These are phyloP conservation scores for Lutjanus erythropterus DNA, from an alignment of 2,113 vertebrate genomes.

Conservation along the genomic window DNA sequence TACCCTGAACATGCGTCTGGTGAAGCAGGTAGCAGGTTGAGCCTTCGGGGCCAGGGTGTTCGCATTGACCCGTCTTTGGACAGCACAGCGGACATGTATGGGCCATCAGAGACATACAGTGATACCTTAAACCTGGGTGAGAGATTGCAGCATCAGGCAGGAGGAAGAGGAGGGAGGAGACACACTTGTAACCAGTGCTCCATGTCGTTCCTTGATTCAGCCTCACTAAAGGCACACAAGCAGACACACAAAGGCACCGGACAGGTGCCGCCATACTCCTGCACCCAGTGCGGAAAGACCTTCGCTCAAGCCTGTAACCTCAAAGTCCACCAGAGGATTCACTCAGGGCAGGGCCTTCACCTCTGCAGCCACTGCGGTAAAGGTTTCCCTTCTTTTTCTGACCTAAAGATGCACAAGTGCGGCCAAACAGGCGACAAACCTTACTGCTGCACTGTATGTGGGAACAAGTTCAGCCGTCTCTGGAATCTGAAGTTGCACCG, in stretches of 20 bases:
- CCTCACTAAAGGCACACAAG: conserved; percentile 76
- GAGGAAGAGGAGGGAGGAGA: conserved; percentile 58
- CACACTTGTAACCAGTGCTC: conserved; percentile 73
- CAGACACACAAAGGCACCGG: conserved; percentile 65
- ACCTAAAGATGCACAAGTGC: conserved; percentile 86
- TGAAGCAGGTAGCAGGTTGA: conserved; percentile 48
- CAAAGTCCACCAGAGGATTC: conserved; percentile 84
- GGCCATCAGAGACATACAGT: conserved; percentile 49
- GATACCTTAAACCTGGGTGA: conserved; percentile 59
- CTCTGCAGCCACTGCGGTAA: conserved; percentile 88
- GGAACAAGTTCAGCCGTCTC: conserved; percentile 85
- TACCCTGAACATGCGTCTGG: conserved; percentile 61
- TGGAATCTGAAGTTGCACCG: conserved; percentile 86
- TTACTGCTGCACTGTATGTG: conserved; percentile 82
- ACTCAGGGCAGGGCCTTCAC: conserved; percentile 87
- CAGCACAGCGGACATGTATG: conserved; percentile 59
- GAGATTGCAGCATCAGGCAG: conserved; percentile 61
- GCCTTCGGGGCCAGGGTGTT: conserved; percentile 64
- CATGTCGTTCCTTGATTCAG: conserved; percentile 67
- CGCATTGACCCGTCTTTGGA: conserved; percentile 40
- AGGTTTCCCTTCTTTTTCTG: conserved; percentile 84
- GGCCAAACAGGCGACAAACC: conserved; percentile 81
- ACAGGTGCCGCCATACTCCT: conserved; percentile 65
- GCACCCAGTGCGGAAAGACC: conserved; percentile 83
- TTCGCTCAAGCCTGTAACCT: conserved; percentile 84